phyloP scores from a whole-genome alignment of 2,888 invertebrate species.

The Notodonta dromedarius region DNA sequence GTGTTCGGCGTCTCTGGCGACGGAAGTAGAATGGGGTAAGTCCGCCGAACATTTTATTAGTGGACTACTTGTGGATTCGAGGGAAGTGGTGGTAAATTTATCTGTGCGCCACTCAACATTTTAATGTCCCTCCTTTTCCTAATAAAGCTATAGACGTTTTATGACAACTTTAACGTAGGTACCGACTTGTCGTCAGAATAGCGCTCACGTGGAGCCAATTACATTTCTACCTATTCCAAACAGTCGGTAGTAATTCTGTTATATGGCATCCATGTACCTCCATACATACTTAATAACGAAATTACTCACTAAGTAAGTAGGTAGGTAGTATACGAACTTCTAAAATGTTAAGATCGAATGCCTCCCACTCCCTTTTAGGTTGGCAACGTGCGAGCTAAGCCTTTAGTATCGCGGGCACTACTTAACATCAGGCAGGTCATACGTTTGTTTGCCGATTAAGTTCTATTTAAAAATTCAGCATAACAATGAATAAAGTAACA shows the following conservation, averaged over 20 bases:
- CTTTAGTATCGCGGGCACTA: no score
- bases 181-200: slow-evolving; percentile 20
- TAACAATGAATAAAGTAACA: no score
- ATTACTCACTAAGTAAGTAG: no score
- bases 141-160: slow-evolving; percentile 49
- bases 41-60: slow-evolving; percentile 59
- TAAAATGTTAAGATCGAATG: no score
- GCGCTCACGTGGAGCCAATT: slow-evolving; percentile 16
- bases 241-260: slow-evolving; percentile 8
- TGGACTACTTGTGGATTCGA: slow-evolving; percentile 70
- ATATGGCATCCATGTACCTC: background rate
- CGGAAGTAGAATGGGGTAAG: slow-evolving; percentile 85
- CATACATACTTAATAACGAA: no score
- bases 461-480: no score
- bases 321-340: no score
- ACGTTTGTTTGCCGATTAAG: no score
- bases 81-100: slow-evolving; percentile 50
- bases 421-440: no score
- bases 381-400: no score
- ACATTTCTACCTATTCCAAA: slow-evolving; percentile 13
- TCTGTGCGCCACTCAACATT: slow-evolving; percentile 47
- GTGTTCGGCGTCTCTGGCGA: slow-evolving; percentile 57
- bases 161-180: slow-evolving; percentile 40
- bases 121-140: slow-evolving; percentile 46
- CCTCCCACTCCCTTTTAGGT: no score